phyloP scores from a whole-genome alignment of 2,888 invertebrate genomes.

The Monochamus alternatus region DNA sequence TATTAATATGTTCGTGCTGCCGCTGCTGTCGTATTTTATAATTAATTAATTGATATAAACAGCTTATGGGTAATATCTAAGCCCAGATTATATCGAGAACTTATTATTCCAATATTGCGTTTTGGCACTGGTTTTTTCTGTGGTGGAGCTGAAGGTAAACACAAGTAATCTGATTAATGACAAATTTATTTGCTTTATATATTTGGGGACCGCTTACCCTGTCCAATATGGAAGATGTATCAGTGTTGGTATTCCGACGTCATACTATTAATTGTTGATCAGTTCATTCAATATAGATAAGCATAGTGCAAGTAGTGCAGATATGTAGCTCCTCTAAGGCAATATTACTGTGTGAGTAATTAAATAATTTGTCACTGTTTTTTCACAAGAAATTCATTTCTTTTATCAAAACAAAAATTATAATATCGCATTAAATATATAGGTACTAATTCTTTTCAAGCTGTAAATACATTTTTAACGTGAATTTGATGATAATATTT shows the following conservation, averaged over 20 bases:
- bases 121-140: not conserved
- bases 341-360: too few species aligned
- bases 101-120: not conserved
- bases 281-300: not conserved
- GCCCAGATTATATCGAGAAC: not conserved
- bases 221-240: not conserved
- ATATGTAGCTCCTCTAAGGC: too few species aligned
- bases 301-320: too few species aligned
- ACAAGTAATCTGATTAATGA: not conserved
- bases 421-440: too few species aligned
- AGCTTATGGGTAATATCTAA: not conserved
- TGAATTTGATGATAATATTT: too few species aligned
- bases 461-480: too few species aligned
- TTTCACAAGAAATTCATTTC: too few species aligned
- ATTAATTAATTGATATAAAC: not conserved
- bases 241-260: not conserved
- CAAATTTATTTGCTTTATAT: not conserved
- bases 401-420: too few species aligned
- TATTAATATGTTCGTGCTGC: too few species aligned
- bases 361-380: too few species aligned
- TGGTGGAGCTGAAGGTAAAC: not conserved
- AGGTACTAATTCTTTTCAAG: too few species aligned
- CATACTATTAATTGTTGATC: not conserved
- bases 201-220: not conserved
- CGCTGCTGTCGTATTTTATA: not conserved